phyloP scores from a whole-genome alignment of 2,113 vertebrate species.

The Scartelaos histophorus region DNA sequence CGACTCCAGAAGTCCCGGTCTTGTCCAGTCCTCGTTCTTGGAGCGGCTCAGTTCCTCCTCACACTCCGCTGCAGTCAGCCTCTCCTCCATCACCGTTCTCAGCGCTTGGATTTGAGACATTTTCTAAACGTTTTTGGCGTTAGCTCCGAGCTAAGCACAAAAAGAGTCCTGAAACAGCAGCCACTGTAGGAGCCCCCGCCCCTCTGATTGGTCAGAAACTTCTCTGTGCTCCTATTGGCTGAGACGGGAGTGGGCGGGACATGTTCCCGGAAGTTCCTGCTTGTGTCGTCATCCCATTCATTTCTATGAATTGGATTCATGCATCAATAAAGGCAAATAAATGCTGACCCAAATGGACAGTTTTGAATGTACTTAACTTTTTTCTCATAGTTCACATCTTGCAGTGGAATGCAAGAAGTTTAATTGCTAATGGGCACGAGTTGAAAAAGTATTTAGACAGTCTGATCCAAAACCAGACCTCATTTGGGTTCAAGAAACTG shows the following conservation, averaged over 20 bases:
- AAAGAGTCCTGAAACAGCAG: no score
- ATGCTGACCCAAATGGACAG: no score
- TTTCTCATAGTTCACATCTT: no score
- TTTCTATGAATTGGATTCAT: no score
- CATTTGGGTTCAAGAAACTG: neutral
- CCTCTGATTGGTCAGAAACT: neutral
- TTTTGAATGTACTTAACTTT: no score
- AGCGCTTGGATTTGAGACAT: neutral
- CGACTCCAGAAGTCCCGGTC: no score
- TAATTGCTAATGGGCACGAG: neutral
- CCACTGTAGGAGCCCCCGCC: neutral
- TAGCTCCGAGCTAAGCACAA: neutral
- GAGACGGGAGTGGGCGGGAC: constrained; percentile 2
- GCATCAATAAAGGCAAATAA: no score
- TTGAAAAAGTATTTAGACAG: neutral
- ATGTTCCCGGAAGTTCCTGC: constrained; percentile 7
- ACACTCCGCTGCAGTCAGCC: neutral
- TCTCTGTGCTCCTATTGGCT: constrained; percentile 42
- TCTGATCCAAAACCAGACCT: neutral
- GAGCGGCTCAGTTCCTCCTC: neutral
- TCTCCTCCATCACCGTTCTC: neutral
- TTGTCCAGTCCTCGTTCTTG: neutral
- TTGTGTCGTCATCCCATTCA: constrained; percentile 6
- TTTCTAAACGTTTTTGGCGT: neutral
- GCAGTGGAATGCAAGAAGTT: neutral